A percentile compares a stretch with the other conserved stretches of the same genome.
Evolutionary conservation across 2,113 vertebrate genomes (phyloP).

Genomic region (Erinaceus europaeus): DNA sequence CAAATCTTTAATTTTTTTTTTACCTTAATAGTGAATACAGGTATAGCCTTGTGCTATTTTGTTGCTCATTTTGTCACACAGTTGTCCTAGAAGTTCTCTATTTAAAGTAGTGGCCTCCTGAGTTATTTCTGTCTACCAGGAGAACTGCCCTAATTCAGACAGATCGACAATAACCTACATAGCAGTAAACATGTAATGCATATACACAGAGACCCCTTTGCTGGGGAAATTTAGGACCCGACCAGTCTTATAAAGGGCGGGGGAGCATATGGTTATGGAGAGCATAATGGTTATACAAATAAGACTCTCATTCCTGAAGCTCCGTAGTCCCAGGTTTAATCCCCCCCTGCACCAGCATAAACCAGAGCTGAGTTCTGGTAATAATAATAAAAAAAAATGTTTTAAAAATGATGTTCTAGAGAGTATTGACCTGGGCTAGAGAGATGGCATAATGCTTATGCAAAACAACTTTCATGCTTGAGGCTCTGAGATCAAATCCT

Average conservation of each 20-base stretch:
- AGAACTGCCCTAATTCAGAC: constrained; percentile 49
- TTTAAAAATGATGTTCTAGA: neutral
- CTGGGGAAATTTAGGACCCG: neutral
- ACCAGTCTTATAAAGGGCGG: neutral
- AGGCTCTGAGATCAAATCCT: no score
- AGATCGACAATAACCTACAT: neutral
- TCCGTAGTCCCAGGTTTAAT: no score
- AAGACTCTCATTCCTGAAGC: no score
- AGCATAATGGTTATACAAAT: no score
- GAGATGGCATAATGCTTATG: no score
- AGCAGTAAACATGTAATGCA: rapidly evolving
- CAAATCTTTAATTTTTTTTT: neutral
- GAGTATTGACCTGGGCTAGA: no score
- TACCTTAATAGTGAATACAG: constrained; percentile 26
- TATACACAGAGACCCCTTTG: neutral
- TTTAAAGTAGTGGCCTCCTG: constrained; percentile 46
- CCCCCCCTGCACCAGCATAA: no score
- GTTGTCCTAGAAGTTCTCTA: constrained; percentile 33
- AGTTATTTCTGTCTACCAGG: constrained; percentile 34
- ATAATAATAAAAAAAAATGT: no score
- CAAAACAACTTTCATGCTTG: no score
- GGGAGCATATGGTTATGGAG: no score
- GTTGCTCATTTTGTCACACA: constrained; percentile 39
- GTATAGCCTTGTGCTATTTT: constrained; percentile 8
- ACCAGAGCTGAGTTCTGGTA: no score